phyloP scores from a whole-genome alignment of 2,888 invertebrate genomes.

The Cheilosia soror region DNA sequence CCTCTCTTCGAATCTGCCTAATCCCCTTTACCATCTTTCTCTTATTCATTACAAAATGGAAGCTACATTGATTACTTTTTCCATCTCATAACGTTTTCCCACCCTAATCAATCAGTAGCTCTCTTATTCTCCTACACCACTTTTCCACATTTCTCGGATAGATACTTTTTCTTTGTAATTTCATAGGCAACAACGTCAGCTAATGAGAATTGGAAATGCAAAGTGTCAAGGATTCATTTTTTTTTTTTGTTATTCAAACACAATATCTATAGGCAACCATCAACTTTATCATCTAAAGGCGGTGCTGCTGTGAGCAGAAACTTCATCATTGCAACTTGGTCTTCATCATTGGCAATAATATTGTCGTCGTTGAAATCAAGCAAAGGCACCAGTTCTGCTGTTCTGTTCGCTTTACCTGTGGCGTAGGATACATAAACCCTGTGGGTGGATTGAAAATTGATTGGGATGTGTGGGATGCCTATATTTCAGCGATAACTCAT shows the following conservation, averaged over 20 bases:
- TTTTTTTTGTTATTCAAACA: constrained; percentile 15
- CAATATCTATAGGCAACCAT: constrained; percentile 13
- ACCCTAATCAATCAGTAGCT: constrained; percentile 26
- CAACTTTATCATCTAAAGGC: constrained; percentile 14
- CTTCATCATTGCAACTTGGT: constrained; percentile 29
- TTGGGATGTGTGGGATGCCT: constrained; percentile 38
- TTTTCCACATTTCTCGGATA: not conserved
- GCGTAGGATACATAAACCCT: constrained; percentile 4
- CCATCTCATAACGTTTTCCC: constrained; percentile 20
- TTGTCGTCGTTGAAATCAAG: constrained; percentile 15
- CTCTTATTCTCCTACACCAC: not conserved
- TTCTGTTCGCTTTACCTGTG: constrained; percentile 13
- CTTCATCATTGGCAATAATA: constrained; percentile 11
- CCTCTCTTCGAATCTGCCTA: not conserved
- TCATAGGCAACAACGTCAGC: constrained; percentile 21
- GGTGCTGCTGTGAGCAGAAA: constrained; percentile 3
- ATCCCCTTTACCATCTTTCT: not conserved
- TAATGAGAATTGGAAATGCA: constrained; percentile 42
- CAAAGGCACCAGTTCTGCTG: not conserved
- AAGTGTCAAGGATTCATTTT: constrained; percentile 26
- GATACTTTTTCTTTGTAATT: constrained; percentile 12
- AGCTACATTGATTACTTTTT: constrained; percentile 24
- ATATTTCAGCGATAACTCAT: constrained; percentile 13
- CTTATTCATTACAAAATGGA: not conserved
- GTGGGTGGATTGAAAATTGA: constrained; percentile 30